Evolutionary conservation across 1,140 invertebrate genomes (phyloP), one percentile per base, ranked within the genome.

Genomic region (Coenobita brevimanus): DNA sequence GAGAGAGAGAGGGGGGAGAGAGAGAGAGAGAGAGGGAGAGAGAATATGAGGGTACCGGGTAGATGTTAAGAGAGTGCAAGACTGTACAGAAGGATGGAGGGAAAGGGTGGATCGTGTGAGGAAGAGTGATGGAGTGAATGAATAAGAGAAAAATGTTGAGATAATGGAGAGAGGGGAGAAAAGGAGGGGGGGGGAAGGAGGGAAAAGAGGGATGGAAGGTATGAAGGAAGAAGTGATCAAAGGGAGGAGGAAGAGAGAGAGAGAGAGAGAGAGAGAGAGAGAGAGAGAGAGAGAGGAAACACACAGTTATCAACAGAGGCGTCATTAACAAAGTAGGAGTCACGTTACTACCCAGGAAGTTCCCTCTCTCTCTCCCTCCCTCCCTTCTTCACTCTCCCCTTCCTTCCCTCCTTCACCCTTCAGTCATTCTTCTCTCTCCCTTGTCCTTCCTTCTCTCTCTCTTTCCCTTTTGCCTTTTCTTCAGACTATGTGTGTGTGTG

Each of bases 241-340:
- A 69, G 15, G 8, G 33, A 8, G 8, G 30, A 33, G 21, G n/a
- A n/a, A 24, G 64, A 69, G 64, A 69, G 64, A 69, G 64, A 69
- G 64, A 69, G 64, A 69, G 64, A 69, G 64, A 69, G 64, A 69
- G 64, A 69, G 64, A 69, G 64, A 69, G 64, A 69, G 64, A 69
- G 64, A 69, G 64, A 69, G 64, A 69, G 64, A 69, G 64, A 69
- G 64, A 69, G 64, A 69, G 64, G 24, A 24, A 69, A 24, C 64
- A 13, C 64, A n/a, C 24, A 27, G n/a, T 1, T 69, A 27, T 15
- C 64, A 13, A 69, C 64, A 27, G 33, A 33, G 64, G 33, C 64
- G 13, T 27, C n/a, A n/a, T n/a, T n/a, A n/a, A n/a, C n/a, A n/a
- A n/a, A n/a, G n/a, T n/a, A n/a, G n/a, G n/a, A n/a, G n/a, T n/a